Evolutionary conservation across 2,113 vertebrate genomes (phyloP).

Genomic region (Xiphias gladius): DNA sequence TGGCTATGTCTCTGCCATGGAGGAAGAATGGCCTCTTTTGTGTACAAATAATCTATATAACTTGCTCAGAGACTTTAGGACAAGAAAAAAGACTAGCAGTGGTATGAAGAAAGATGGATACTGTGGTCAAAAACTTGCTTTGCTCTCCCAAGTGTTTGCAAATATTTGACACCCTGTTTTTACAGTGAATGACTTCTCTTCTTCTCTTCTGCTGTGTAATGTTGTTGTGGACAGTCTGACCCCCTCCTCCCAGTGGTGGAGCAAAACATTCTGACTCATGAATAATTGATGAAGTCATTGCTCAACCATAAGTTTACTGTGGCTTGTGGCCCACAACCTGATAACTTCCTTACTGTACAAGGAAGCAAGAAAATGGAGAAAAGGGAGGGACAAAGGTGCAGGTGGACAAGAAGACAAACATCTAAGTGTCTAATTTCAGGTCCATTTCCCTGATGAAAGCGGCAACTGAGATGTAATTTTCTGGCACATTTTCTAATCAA

Average conservation of each 20-base stretch:
- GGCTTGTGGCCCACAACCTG: neutral
- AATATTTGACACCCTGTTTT: constrained; percentile 13
- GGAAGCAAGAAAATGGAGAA: neutral
- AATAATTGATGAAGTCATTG: constrained; percentile 53
- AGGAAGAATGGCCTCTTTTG: constrained; percentile 72
- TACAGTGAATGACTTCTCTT: constrained; percentile 25
- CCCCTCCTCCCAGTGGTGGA: neutral
- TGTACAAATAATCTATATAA: constrained; percentile 43
- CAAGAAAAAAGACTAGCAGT: neutral
- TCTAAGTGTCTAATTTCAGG: neutral
- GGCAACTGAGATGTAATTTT: neutral
- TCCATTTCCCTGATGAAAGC: constrained; percentile 1
- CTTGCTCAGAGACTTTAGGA: constrained; percentile 5
- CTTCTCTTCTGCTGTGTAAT: constrained; percentile 4
- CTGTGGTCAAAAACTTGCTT: neutral
- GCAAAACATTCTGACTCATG: constrained; percentile 39
- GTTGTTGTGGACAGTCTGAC: neutral
- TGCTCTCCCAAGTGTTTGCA: constrained; percentile 25
- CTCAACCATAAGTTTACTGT: constrained; percentile 21
- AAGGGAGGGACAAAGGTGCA: neutral
- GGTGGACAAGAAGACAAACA: neutral
- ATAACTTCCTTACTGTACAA: neutral
- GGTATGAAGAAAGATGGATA: neutral
- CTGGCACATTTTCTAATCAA: neutral
- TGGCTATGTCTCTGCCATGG: constrained; percentile 37